Conservation (phyloP, 2,113 vertebrate species). For the Phalacrocorax carbo region DNA sequence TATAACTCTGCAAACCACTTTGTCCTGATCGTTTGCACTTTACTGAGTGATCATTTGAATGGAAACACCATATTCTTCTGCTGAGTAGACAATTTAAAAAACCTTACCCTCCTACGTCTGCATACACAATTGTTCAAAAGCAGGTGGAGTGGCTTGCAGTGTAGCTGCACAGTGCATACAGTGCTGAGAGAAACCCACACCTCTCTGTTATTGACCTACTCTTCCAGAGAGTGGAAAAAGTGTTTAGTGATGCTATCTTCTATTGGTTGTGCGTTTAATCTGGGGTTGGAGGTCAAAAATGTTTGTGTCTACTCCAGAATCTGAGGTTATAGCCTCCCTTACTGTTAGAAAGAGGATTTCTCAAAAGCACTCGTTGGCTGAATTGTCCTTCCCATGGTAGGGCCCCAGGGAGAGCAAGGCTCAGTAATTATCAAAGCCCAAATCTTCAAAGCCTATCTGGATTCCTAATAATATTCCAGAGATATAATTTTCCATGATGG, state of each 20-base stretch:
- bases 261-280: not conserved
- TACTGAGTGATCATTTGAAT: not conserved
- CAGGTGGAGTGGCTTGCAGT: not conserved
- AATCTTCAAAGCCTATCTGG: not conserved
- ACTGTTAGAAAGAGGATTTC: not conserved
- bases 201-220: not conserved
- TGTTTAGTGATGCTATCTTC: not conserved
- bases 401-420: not conserved
- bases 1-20: not conserved
- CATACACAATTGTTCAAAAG: not conserved
- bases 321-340: not conserved
- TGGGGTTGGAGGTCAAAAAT: not conserved
- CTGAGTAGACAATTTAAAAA: not conserved
- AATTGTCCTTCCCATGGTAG: not conserved
- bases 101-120: not conserved
- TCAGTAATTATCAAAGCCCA: not conserved
- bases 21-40: not conserved
- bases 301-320: not conserved
- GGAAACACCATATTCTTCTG: not conserved
- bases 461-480: not conserved
- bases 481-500: not conserved
- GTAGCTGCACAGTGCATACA: fast-evolving
- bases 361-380: not conserved
- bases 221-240: not conserved
- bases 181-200: not conserved